A percentile compares a stretch with the other conserved stretches of the same genome.
phyloP scores from a whole-genome alignment of 2,113 vertebrate species.

The Oncorhynchus mykiss region DNA sequence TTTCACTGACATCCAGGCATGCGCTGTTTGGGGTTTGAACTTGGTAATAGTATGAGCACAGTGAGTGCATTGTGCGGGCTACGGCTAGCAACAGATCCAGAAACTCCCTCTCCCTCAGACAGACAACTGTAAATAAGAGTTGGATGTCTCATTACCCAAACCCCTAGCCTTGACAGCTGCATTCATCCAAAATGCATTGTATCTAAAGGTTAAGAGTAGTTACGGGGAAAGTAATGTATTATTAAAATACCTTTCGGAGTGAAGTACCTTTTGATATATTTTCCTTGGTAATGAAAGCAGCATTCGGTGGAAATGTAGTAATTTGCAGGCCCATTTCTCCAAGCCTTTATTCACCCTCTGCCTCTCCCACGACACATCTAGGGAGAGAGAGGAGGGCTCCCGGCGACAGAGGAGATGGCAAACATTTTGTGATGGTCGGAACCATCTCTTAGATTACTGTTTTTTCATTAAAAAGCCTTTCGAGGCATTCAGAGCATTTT shows the following conservation, averaged over 20 bases:
- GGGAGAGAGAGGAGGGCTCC: constrained; percentile 65
- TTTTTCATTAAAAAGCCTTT: constrained; percentile 81
- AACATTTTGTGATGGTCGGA: constrained; percentile 78
- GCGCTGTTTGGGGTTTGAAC: constrained; percentile 28
- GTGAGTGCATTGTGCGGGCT: constrained; percentile 25
- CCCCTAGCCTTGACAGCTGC: constrained; percentile 65
- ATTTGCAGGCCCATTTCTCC: constrained; percentile 74
- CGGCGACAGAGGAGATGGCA: constrained; percentile 71
- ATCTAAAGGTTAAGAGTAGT: constrained; percentile 80
- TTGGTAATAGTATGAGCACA: constrained; percentile 6
- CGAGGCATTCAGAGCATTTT: constrained; percentile 79
- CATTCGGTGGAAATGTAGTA: constrained; percentile 75
- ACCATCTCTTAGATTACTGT: constrained; percentile 76
- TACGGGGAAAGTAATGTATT: constrained; percentile 79
- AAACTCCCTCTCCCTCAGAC: constrained; percentile 39
- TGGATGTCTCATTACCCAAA: constrained; percentile 71
- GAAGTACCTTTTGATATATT: constrained; percentile 80
- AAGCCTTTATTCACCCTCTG: constrained; percentile 70
- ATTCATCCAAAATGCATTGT: constrained; percentile 77
- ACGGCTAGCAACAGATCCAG: constrained; percentile 21
- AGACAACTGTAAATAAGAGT: constrained; percentile 73
- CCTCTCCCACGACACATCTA: constrained; percentile 63
- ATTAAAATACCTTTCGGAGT: constrained; percentile 80
- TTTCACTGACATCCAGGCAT: constrained; percentile 37
- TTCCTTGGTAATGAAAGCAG: constrained; percentile 79